Evolutionary conservation across 1,140 invertebrate species (phyloP).

Genomic region (Caenorhabditis brenneri): DNA sequence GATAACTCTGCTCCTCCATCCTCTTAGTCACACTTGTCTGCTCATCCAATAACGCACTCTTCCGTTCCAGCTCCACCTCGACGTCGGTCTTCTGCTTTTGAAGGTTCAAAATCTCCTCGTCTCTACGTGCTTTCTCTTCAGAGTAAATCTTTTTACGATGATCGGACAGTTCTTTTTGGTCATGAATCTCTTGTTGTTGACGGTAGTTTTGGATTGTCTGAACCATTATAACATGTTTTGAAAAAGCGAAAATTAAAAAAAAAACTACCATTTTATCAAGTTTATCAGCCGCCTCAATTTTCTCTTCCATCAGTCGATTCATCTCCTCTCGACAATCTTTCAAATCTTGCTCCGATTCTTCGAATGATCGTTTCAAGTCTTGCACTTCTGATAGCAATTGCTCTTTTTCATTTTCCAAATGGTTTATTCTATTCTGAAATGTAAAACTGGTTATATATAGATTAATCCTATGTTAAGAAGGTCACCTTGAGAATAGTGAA

Average conservation of each 20-base stretch:
- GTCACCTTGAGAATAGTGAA: constrained; percentile 45
- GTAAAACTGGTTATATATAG: not conserved
- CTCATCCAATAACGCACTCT: constrained; percentile 39
- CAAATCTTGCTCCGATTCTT: constrained; percentile 33
- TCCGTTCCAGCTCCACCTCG: constrained; percentile 27
- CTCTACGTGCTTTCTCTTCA: constrained; percentile 19
- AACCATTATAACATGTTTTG: not conserved
- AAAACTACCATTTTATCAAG: constrained; percentile 1
- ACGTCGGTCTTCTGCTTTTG: constrained; percentile 20
- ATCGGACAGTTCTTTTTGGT: constrained; percentile 44
- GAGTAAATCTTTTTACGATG: constrained; percentile 43
- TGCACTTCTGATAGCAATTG: not conserved
- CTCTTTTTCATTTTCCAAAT: constrained; percentile 24
- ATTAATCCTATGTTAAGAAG: constrained; percentile 5
- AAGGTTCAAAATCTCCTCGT: constrained; percentile 44
- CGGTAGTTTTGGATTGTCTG: constrained; percentile 47
- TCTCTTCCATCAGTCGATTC: constrained; percentile 23
- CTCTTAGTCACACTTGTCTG: constrained; percentile 29
- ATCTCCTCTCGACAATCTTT: constrained; percentile 16
- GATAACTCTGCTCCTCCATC: constrained; percentile 22
- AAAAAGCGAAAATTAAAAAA: no score
- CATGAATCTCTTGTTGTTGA: constrained; percentile 29
- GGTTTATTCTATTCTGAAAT: constrained; percentile 44
- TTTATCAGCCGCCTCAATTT: not conserved
- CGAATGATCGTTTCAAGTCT: not conserved